phyloP scores from a whole-genome alignment of 2,888 invertebrate genomes.

The Aspidiotus rigidus region DNA sequence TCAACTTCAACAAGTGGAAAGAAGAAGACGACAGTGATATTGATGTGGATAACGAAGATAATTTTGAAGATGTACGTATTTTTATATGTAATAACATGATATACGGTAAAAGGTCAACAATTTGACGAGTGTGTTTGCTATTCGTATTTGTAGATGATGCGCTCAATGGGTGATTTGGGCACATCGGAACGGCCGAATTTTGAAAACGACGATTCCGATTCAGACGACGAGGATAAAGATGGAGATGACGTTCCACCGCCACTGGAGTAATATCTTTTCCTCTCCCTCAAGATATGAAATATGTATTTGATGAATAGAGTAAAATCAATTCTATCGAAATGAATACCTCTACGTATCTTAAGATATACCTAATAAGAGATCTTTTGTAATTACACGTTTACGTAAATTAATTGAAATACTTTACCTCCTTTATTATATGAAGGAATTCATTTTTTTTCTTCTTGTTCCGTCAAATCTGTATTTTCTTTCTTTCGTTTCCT shows the following conservation, averaged over 20 bases:
- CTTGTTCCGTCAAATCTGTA: no score
- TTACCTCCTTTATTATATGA: no score
- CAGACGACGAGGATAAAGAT: slow-evolving; percentile 22
- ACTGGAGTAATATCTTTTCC: slow-evolving; percentile 20
- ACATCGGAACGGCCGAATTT: slow-evolving; percentile 20
- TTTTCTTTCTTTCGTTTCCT: no score
- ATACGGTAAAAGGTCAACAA: background rate
- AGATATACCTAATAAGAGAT: no score
- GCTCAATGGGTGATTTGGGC: slow-evolving; percentile 28
- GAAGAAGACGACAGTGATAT: slow-evolving; percentile 36
- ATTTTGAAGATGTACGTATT: slow-evolving; percentile 35
- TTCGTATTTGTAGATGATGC: slow-evolving; percentile 20
- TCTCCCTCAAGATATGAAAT: background rate
- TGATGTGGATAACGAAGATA: slow-evolving; percentile 27
- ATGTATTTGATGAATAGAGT: no score
- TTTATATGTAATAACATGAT: background rate
- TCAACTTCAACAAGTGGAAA: slow-evolving; percentile 88
- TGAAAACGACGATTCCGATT: slow-evolving; percentile 24
- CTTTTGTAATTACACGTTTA: no score
- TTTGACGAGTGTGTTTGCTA: background rate
- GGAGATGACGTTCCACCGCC: slow-evolving; percentile 25
- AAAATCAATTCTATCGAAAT: no score
- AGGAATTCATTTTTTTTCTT: no score
- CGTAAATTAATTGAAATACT: no score
- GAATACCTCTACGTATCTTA: no score